Evolutionary conservation across 2,113 vertebrate genomes (phyloP).

Genomic region (Onychostoma macrolepis): DNA sequence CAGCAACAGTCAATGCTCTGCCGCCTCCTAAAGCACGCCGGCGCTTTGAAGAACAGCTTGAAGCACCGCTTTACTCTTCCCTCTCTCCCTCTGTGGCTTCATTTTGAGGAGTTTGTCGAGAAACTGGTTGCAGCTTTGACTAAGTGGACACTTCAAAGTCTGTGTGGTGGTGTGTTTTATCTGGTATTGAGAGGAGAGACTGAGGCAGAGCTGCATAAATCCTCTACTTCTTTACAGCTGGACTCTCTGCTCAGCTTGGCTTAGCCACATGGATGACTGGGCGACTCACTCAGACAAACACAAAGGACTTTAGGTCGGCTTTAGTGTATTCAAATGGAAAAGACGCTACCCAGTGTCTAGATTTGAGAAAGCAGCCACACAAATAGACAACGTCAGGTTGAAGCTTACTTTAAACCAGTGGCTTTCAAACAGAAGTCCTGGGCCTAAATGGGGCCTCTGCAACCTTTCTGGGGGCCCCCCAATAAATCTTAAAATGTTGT

Average conservation of each 20-base stretch:
- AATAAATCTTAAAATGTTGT: not conserved
- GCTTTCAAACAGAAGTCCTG: not conserved
- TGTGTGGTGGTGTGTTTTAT: constrained; percentile 58
- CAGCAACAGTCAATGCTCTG: constrained; percentile 70
- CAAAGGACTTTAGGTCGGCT: constrained; percentile 42
- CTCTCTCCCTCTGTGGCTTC: constrained; percentile 50
- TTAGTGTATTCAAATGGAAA: constrained; percentile 46
- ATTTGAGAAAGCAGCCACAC: constrained; percentile 40
- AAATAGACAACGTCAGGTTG: not conserved
- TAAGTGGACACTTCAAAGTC: constrained; percentile 63
- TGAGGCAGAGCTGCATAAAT: constrained; percentile 53
- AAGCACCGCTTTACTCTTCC: constrained; percentile 54
- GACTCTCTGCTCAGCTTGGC: constrained; percentile 37
- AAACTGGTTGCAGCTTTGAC: constrained; percentile 57
- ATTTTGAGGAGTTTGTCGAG: constrained; percentile 54
- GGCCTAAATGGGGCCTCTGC: not conserved
- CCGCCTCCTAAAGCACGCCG: constrained; percentile 50
- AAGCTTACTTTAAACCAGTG: not conserved
- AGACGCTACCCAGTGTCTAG: constrained; percentile 36
- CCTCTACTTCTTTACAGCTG: constrained; percentile 47
- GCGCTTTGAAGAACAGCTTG: constrained; percentile 71
- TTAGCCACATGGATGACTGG: constrained; percentile 47
- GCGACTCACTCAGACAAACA: constrained; percentile 43
- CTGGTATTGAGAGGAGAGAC: constrained; percentile 55
- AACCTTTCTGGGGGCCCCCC: not conserved